Evolutionary conservation across 2,888 invertebrate species (phyloP).

Genomic region (Anthoptus insignis): DNA sequence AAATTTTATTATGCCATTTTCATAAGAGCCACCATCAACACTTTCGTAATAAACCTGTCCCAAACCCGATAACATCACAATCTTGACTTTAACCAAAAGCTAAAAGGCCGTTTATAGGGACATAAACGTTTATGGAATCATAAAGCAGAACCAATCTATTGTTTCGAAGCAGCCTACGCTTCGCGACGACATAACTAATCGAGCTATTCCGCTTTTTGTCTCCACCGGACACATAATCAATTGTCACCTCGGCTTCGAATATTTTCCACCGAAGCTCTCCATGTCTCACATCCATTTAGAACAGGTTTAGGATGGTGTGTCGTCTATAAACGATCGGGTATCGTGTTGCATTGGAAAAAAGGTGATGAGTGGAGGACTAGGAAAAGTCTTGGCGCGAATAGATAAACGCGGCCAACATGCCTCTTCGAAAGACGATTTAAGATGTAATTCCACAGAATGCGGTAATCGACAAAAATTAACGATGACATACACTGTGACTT

Average conservation of each 20-base stretch:
- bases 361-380: slow-evolving; percentile 79
- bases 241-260: slow-evolving; percentile 80
- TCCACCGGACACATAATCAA: slow-evolving; percentile 77
- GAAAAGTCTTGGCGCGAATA: slow-evolving; percentile 72
- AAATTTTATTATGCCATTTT: slow-evolving; percentile 58
- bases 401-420: slow-evolving; percentile 66
- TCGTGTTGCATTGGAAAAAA: slow-evolving; percentile 83
- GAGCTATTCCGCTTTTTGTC: slow-evolving; percentile 83
- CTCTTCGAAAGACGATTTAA: no score
- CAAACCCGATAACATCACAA: slow-evolving; percentile 76
- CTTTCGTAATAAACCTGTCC: slow-evolving; percentile 79
- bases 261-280: slow-evolving; percentile 74
- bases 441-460: no score
- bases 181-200: slow-evolving; percentile 80
- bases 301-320: slow-evolving; percentile 76
- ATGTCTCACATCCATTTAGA: slow-evolving; percentile 75
- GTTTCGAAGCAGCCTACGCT: slow-evolving; percentile 81
- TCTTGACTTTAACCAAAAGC: slow-evolving; percentile 74
- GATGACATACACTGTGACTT: no score
- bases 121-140: slow-evolving; percentile 86
- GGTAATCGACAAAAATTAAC: no score
- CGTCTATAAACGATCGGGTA: slow-evolving; percentile 80
- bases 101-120: slow-evolving; percentile 81
- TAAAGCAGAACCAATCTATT: slow-evolving; percentile 84
- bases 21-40: slow-evolving; percentile 67